Base-by-base conservation (phyloP, 2,797 vertebrate species). In the Mus minutoides region DNA sequence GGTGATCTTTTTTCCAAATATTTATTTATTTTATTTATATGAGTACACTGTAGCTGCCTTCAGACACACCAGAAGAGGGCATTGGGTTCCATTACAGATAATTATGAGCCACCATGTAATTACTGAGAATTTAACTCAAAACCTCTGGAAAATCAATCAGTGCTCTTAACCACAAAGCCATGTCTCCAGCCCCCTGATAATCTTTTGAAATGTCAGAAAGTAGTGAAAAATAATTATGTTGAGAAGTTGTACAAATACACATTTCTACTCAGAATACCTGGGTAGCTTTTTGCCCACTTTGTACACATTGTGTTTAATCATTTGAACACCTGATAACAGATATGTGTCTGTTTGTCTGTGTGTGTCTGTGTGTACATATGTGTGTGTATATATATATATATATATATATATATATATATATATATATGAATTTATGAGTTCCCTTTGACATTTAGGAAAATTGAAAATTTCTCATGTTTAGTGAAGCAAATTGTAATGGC, bases 381-480 rank as follows among this genome's bases (percentile, higher is more conserved):
- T 46, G 6, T 46, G 6, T 46, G 6, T 46, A 46, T 46, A 46
- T 46, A 46, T 46, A 46, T 46, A 46, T 46, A 46, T 46, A 46
- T 46, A 46, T 46, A 46, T 46, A 46, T 46, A 46, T 46, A 46
- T 46, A 46, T 46, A 46, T 46, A 46, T 60, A 60, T 26, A 9
- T 89, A 4, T 73, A 73, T 78, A 67, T 60, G 49, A 93, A 87
- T 64, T 11, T n/a, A n/a, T n/a, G n/a, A n/a, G n/a, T n/a, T n/a
- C n/a, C 34, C 40, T 31, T 91, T 94, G 43, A 87, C 24, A 89
- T 60, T 85, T 79, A 77, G 26, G 88, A n/a, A 95, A 71, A 2
- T 67, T 95, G 46, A 89, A 73, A 8, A 31, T 52, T 92, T 96
- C 94, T 88, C 10, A 34, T 75, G 31, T 43, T 95, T 95, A 89